These are phyloP conservation scores for Ondatra zibethicus DNA, from an alignment of 2,113 vertebrate species.

Conservation along the genomic window DNA sequence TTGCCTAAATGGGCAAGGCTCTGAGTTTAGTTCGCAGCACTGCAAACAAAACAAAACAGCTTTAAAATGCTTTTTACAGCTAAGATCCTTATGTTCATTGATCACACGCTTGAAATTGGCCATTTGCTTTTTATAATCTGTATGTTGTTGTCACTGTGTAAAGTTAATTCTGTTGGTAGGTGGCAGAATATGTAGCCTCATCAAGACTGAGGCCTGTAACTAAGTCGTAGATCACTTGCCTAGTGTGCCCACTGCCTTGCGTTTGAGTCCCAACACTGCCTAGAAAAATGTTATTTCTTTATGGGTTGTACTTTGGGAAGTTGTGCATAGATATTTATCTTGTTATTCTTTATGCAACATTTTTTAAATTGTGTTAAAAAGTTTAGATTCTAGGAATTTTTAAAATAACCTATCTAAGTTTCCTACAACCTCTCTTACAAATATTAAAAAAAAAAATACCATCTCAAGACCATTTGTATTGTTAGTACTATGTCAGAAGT, in stretches of 20 bases:
- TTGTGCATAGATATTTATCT: slow-evolving; percentile 41
- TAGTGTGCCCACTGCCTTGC: neutral
- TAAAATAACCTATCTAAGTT: neutral
- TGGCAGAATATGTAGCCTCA: neutral
- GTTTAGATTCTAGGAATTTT: neutral
- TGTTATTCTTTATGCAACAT: neutral
- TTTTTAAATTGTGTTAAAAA: neutral
- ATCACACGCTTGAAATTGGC: neutral
- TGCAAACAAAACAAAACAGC: neutral
- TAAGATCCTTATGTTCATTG: neutral
- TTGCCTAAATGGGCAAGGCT: neutral
- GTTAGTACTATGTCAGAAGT: neutral
- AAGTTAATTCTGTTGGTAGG: slow-evolving; percentile 45
- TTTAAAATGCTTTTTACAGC: neutral
- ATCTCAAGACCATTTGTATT: neutral
- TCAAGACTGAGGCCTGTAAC: neutral
- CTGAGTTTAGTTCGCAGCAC: neutral
- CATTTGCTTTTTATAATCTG: neutral
- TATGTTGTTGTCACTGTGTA: neutral
- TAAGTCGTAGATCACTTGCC: neutral
- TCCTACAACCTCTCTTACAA: neutral
- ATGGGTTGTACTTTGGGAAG: slow-evolving; percentile 3
- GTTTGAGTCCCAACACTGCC: neutral
- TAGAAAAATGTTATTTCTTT: neutral
- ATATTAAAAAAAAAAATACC: neutral